Percentiles rank a stretch among this genome's conserved stretches.
Conservation (phyloP, 2,797 vertebrate species). For the Clarias laeviceps region DNA sequence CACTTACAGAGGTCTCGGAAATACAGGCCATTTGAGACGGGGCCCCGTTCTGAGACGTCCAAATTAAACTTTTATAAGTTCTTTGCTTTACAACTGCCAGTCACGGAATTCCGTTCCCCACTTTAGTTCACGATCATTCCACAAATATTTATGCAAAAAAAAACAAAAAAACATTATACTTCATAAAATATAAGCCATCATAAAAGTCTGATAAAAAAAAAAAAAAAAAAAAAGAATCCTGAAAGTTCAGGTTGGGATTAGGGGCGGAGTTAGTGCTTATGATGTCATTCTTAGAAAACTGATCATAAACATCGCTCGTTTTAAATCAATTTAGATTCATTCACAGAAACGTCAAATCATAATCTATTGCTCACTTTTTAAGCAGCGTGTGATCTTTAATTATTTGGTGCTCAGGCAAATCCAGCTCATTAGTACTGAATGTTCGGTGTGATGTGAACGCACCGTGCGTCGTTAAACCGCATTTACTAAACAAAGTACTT, state of each 20-base stretch:
- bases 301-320: background rate
- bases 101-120: background rate
- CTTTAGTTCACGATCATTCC: background rate
- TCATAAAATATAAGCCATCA: too few species aligned
- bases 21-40: slow-evolving; percentile 32
- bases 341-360: background rate
- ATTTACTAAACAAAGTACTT: slow-evolving; percentile 1
- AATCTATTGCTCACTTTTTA: background rate
- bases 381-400: slow-evolving; percentile 8
- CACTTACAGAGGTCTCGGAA: slow-evolving; percentile 9
- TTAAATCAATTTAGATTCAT: background rate
- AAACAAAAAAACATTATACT: background rate
- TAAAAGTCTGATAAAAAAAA: background rate
- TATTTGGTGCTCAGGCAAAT: slow-evolving; percentile 25
- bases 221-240: background rate
- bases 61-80: slow-evolving; percentile 21
- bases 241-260: background rate
- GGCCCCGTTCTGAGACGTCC: background rate
- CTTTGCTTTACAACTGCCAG: background rate
- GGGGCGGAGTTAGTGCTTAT: background rate
- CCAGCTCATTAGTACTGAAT: slow-evolving; percentile 25
- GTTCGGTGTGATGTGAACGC: slow-evolving; percentile 15
- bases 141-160: background rate
- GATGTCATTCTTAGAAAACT: background rate
- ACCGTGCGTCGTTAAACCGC: slow-evolving; percentile 14